Conservation (phyloP, 2,113 vertebrate species). For the Aegypius monachus region DNA sequence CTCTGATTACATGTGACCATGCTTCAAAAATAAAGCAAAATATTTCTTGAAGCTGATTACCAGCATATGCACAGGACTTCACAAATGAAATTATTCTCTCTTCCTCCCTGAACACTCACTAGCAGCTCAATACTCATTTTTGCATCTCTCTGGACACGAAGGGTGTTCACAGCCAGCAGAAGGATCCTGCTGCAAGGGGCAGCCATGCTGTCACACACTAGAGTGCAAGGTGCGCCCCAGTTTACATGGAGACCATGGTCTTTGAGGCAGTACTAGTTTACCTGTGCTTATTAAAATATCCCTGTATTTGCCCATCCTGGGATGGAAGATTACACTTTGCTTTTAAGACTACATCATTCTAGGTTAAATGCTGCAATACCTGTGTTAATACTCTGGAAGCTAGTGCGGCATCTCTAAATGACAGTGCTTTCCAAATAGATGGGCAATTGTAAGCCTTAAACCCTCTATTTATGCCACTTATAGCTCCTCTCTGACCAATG, state of each 20-base stretch:
- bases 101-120: neutral
- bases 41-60: neutral
- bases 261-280: neutral
- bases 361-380: neutral
- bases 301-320: neutral
- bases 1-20: neutral
- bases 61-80: neutral
- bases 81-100: neutral
- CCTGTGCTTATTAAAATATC: neutral
- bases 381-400: neutral
- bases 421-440: neutral
- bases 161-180: neutral
- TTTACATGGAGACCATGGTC: neutral
- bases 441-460: neutral
- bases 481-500: neutral
- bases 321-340: neutral
- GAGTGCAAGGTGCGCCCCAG: neutral
- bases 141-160: neutral
- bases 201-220: neutral
- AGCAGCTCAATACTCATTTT: neutral
- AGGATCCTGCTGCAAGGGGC: neutral
- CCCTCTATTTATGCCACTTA: neutral
- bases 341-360: neutral
- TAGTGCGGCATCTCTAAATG: neutral
- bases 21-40: neutral